phyloP scores from a whole-genome alignment of 2,888 invertebrate genomes.

The Agonopterix alstromeriana region DNA sequence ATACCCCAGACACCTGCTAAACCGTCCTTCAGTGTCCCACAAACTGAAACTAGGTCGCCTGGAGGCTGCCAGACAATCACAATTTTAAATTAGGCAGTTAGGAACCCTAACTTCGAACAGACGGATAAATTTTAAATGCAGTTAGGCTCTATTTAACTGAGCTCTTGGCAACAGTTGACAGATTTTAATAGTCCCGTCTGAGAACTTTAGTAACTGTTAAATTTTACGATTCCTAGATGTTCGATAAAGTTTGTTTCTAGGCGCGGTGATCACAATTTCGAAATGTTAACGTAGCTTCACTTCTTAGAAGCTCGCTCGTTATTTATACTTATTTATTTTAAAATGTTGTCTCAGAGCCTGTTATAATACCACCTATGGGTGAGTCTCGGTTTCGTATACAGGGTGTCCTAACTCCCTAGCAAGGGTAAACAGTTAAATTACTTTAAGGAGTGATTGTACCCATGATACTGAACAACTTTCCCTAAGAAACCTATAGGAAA shows the following conservation, averaged over 20 bases:
- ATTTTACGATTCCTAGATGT: too few species aligned
- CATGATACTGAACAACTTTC: too few species aligned
- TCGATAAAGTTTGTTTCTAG: too few species aligned
- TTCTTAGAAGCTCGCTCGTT: too few species aligned
- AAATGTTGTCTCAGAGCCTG: too few species aligned
- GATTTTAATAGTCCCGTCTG: conserved; percentile 22
- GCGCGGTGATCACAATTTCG: not conserved
- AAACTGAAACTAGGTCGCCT: conserved; percentile 62
- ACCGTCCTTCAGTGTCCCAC: conserved; percentile 60
- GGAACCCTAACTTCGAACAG: conserved; percentile 35
- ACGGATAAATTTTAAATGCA: conserved; percentile 14
- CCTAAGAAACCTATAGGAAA: too few species aligned
- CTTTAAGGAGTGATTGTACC: too few species aligned
- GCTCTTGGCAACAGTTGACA: conserved; percentile 15
- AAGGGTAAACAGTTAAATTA: too few species aligned
- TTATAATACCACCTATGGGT: too few species aligned
- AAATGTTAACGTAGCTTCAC: not conserved
- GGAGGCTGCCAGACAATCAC: conserved; percentile 68
- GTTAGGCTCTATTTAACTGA: conserved; percentile 6
- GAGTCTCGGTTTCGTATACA: too few species aligned
- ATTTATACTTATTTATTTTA: too few species aligned
- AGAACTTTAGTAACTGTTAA: not conserved
- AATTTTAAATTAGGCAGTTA: conserved; percentile 71
- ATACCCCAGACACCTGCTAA: conserved; percentile 56
- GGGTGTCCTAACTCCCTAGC: too few species aligned